phyloP scores from a whole-genome alignment of 2,113 vertebrate species.

The Gymnogyps californianus region DNA sequence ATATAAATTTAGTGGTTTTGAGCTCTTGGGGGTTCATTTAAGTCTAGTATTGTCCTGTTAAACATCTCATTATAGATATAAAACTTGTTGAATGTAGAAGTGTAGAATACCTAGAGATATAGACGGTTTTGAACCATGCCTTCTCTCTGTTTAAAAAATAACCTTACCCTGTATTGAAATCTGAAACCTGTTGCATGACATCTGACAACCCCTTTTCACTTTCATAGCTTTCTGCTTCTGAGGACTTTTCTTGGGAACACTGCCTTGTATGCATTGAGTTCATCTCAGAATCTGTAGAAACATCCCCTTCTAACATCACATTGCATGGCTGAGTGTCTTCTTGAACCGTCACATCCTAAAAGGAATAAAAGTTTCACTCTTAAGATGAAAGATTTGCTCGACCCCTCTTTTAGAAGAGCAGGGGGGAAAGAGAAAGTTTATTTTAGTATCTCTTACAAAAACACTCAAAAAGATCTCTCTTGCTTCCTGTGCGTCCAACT shows the following conservation, averaged over 20 bases:
- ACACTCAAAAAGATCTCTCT: not conserved
- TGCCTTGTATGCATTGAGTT: not conserved
- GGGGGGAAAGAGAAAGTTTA: not conserved
- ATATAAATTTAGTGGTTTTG: not conserved
- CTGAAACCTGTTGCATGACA: not conserved
- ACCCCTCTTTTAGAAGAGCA: not conserved
- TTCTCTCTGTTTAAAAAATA: not conserved
- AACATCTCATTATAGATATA: not conserved
- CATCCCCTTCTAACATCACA: not conserved
- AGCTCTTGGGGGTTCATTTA: not conserved
- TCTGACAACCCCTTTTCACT: not conserved
- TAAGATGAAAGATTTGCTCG: not conserved
- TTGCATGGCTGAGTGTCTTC: not conserved
- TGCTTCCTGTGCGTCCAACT: not conserved
- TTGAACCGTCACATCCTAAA: conserved; percentile 28
- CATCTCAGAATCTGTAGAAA: not conserved
- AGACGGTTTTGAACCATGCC: not conserved
- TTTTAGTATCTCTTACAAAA: not conserved
- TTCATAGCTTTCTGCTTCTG: not conserved
- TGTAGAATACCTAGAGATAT: not conserved
- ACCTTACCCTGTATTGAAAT: conserved; percentile 52
- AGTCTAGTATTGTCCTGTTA: not conserved
- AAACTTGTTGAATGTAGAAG: not conserved
- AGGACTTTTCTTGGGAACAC: not conserved
- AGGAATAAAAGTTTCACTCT: not conserved